phyloP scores from a whole-genome alignment of 1,140 invertebrate genomes.

The Pararge aegeria region DNA sequence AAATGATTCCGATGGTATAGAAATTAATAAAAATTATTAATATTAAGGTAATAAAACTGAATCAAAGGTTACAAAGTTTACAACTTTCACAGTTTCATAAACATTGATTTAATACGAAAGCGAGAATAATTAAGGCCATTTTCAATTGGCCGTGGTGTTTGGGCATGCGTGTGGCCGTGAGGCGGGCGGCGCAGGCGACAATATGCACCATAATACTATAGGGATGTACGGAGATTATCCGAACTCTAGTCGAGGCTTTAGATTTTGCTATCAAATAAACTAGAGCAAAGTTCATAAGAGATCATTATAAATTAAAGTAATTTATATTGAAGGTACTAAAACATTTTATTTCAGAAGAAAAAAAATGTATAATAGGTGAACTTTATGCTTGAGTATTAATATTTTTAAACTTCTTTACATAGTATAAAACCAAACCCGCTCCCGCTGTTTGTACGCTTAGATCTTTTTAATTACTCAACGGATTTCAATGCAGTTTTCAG shows the following conservation, averaged over 20 bases:
- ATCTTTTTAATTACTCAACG: no score
- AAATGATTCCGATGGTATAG: neutral
- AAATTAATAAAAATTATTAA: neutral
- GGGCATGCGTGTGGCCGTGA: constrained; percentile 49
- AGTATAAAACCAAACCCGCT: no score
- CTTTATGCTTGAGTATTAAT: no score
- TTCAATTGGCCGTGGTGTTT: constrained; percentile 46
- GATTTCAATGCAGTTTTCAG: no score
- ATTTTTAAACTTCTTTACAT: no score
- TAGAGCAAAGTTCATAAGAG: no score
- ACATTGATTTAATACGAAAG: constrained; percentile 27
- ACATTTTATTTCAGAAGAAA: no score
- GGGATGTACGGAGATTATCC: neutral
- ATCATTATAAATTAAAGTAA: no score
- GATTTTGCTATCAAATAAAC: neutral
- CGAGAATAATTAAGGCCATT: constrained; percentile 41
- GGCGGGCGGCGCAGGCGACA: constrained; percentile 34
- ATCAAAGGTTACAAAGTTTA: constrained; percentile 15
- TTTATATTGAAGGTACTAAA: no score
- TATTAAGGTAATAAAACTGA: constrained; percentile 14
- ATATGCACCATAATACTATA: constrained; percentile 4
- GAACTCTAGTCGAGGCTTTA: constrained; percentile 16
- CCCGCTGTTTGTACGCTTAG: no score
- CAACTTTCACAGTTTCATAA: constrained; percentile 18
- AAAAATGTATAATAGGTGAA: no score